Percentiles rank a stretch among this genome's conserved stretches.
phyloP scores from a whole-genome alignment of 2,888 invertebrate species.

The Athripsodes cinereus region DNA sequence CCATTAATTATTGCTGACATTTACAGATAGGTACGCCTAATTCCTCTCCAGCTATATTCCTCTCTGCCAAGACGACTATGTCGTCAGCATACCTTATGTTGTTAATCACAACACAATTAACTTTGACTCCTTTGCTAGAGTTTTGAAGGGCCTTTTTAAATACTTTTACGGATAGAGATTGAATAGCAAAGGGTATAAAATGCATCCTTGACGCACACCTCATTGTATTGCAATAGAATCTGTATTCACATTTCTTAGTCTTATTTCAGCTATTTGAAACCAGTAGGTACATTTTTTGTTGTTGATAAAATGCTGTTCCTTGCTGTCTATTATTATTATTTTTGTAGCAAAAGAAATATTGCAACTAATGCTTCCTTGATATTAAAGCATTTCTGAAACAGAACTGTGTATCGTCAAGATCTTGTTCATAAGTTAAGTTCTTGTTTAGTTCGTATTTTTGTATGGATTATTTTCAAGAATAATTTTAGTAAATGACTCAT shows the following conservation, averaged over 20 bases:
- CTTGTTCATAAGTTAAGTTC: no score
- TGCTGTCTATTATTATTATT: neutral
- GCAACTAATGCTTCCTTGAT: neutral
- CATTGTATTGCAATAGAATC: neutral
- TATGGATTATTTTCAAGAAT: constrained; percentile 4
- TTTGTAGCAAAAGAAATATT: neutral
- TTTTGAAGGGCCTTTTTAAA: neutral
- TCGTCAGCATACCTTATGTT: neutral
- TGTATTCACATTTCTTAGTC: neutral
- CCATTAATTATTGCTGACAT: no score
- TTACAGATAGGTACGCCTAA: no score
- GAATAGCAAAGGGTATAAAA: neutral
- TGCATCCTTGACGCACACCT: neutral
- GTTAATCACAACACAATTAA: neutral
- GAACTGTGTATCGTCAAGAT: constrained; percentile 1
- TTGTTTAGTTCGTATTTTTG: neutral
- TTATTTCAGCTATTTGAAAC: neutral
- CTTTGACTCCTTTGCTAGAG: neutral
- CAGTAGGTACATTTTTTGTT: neutral
- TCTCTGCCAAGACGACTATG: neutral
- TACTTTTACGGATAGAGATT: neutral
- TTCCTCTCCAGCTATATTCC: neutral
- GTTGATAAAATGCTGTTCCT: neutral
- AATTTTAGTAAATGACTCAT: constrained; percentile 3
- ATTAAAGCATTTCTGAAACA: constrained; percentile 3